These are phyloP conservation scores for Selene dorsalis DNA, from an alignment of 2,797 vertebrate species.

Conservation along the genomic window DNA sequence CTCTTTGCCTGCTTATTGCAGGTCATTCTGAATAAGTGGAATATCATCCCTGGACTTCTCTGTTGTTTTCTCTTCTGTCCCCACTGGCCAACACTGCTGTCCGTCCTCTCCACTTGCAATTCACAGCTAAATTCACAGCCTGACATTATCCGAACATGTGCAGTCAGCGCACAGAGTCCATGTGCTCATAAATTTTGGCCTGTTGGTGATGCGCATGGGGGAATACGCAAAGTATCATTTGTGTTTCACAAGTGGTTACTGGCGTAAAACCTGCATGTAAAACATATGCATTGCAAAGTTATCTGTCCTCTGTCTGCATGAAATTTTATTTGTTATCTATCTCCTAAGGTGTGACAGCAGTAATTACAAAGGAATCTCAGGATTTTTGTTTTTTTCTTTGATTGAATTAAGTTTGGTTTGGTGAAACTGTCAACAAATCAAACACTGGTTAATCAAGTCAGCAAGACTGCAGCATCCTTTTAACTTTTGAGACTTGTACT, in stretches of 20 bases:
- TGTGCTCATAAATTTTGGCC: neutral
- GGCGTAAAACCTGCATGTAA: neutral
- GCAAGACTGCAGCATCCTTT: neutral
- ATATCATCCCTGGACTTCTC: neutral
- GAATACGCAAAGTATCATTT: neutral
- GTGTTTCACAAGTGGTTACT: neutral
- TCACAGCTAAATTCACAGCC: neutral
- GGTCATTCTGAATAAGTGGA: neutral
- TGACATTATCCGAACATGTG: slow-evolving; percentile 5
- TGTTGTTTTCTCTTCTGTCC: neutral
- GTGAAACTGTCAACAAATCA: neutral
- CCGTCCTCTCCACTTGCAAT: neutral
- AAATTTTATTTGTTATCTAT: neutral
- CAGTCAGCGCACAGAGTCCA: neutral
- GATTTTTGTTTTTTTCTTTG: neutral
- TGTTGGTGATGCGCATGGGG: too few relatives aligned
- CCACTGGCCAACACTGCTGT: neutral
- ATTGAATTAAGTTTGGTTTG: neutral
- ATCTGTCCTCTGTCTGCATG: neutral
- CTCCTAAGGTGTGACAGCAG: neutral
- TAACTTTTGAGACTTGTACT: neutral
- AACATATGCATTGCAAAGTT: neutral
- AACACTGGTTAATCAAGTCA: neutral
- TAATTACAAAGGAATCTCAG: neutral
- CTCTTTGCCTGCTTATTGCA: neutral